Evolutionary conservation across 2,888 invertebrate genomes (phyloP), one percentile per base, ranked within the genome.

Genomic region (Acronicta psi): DNA sequence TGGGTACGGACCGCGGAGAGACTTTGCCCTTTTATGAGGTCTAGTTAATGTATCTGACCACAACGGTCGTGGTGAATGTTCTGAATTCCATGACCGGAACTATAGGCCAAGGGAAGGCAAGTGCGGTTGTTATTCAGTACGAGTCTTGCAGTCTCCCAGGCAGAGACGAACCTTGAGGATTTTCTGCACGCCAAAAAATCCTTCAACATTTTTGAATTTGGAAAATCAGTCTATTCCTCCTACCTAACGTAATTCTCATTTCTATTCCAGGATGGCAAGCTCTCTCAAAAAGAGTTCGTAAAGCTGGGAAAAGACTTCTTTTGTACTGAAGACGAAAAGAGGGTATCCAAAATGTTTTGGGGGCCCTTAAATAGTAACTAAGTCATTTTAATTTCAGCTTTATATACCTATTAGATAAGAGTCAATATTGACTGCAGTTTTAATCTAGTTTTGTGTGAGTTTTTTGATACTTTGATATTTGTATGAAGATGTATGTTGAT

Each of bases 271-370:
- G 97, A 98, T 82, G 97, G 97, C 41, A 96, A 96, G 86, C 85
- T 98, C 54, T 96, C 96, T 17, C 84, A 96, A 57, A 96, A 97
- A 83, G 98, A 98, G 87, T 98, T 98, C 83, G 96, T 97, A 20
- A 96, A 96, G 81, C 95, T 97, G 58, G 98, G 98, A 23, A 96
- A 96, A 61, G 97, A 98, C 69, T 98, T 96, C 86, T 97, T 98
- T 89, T 90, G 96, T 50, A 96, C 97, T 0, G 97, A 97, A 82
- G 96, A 98, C 83, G 96, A 97, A 75, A 95, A 92, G 3, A 95
- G 95, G 72, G 96, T 97, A 61, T 97, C 97, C 77, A 97, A 96
- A 91, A 96, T 97, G 95, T 98, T 98, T 82, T 98, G 97, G 97
- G 98, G 98, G 29, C 97, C 98, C 9, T 92, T 97, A 46, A 94